These are phyloP conservation scores for Grus americana DNA, from an alignment of 2,113 vertebrate species.

Conservation along the genomic window DNA sequence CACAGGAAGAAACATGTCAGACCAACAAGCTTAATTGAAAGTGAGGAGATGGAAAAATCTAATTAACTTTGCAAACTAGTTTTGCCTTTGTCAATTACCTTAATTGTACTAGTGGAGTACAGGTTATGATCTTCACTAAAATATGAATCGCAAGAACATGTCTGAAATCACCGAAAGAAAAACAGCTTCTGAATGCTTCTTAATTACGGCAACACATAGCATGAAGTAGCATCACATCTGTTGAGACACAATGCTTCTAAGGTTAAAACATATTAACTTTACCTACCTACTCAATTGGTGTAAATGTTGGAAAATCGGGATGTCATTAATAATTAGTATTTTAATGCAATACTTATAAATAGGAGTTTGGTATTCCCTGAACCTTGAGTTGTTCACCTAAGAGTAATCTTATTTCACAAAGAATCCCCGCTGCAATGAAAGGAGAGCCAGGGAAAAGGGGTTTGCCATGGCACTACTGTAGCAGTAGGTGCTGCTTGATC, in stretches of 20 bases:
- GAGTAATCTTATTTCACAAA: background rate
- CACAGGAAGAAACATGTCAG: slow-evolving; percentile 69
- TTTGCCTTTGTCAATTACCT: slow-evolving; percentile 79
- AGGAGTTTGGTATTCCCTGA: background rate
- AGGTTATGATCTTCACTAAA: slow-evolving; percentile 59
- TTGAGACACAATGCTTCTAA: background rate
- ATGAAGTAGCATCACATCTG: background rate
- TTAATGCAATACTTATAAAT: background rate
- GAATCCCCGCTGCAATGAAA: background rate
- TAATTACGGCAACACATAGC: background rate
- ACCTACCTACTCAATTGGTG: background rate
- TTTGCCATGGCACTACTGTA: background rate
- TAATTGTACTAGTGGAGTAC: slow-evolving; percentile 69
- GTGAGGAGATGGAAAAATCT: slow-evolving; percentile 79
- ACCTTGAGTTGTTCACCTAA: background rate
- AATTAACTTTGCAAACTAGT: slow-evolving; percentile 82
- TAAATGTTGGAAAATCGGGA: background rate
- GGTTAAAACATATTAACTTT: background rate
- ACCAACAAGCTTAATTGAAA: slow-evolving; percentile 79
- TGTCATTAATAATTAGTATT: background rate
- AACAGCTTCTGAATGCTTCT: background rate
- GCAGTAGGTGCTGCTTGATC: background rate
- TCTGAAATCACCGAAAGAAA: slow-evolving; percentile 36
- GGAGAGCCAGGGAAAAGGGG: background rate
- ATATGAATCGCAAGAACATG: slow-evolving; percentile 20